Evolutionary conservation across 2,113 vertebrate genomes (phyloP).

Genomic region (Platysteira castanea): DNA sequence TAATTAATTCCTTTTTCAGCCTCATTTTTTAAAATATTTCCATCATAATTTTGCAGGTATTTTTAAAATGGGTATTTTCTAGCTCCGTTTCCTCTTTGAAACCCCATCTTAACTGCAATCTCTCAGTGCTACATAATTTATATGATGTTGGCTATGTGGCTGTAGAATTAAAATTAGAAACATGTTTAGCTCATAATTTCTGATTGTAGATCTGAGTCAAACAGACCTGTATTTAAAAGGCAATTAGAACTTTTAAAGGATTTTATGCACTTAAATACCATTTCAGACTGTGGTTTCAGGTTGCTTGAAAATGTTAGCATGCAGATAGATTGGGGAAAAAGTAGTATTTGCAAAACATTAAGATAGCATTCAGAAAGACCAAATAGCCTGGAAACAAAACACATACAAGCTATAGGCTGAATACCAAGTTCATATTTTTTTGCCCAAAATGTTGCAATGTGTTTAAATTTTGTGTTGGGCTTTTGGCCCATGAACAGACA

Average conservation of each 20-base stretch:
- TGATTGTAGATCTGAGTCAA: background rate
- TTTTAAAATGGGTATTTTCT: background rate
- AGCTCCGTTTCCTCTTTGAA: background rate
- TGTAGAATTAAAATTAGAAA: background rate
- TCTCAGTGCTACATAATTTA: accelerated
- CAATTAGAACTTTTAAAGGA: background rate
- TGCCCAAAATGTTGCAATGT: background rate
- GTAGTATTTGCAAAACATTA: background rate
- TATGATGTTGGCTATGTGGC: background rate
- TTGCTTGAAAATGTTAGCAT: background rate
- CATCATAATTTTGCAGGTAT: background rate
- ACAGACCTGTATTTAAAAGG: background rate
- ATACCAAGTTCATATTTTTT: background rate
- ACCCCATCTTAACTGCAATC: background rate
- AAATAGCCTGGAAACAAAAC: background rate
- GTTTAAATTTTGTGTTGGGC: background rate
- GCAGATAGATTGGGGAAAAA: background rate
- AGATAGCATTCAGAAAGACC: background rate
- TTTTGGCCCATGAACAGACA: background rate
- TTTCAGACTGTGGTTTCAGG: background rate
- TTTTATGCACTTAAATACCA: background rate
- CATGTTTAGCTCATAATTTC: background rate
- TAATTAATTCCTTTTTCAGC: background rate
- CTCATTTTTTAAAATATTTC: background rate
- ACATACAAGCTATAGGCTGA: background rate